Base-by-base conservation (phyloP, 2,888 invertebrate genomes). In the Pegoplata infirma region DNA sequence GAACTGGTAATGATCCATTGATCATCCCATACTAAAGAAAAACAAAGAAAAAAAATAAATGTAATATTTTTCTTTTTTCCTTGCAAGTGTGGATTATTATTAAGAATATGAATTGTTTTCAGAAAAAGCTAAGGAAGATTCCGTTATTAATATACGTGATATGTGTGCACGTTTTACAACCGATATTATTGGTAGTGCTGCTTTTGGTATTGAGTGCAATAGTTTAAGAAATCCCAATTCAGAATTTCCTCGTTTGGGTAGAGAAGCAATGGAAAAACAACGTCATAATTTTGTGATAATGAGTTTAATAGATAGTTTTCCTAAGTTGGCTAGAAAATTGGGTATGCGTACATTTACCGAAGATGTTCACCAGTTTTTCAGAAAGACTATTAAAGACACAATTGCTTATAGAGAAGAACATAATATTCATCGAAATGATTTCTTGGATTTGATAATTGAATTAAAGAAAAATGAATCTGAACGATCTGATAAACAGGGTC, bases 101-200 rank as follows among this genome's bases (percentile, higher is more conserved):
- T n/a, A n/a, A n/a, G n/a, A n/a, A n/a, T n/a, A n/a, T n/a, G n/a
- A n/a, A n/a, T n/a, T n/a, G 85, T 86, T 3, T 82, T 86, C 5
- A 80, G 61, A 1, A 83, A 82, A 5, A 25, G 75, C n/a, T 77
- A 85, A 0, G 49, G 19, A 0, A 44, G 5, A 76, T 10, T 61
- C 61, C 2, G 64, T 90, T 3, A 23, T 86, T 0, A 91, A 91
- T 66, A 82, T 91, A 5, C 89, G 89, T 80, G 90, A 90, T 19
- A 64, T 89, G 1, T 84, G 88, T 47, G 88, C 89, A 0, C 86
- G 90, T 1, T 91, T 87, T 63, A 90, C 91, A 1, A 90, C 90
- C 3, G 91, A 91, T 79, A 90, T 91, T 0, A 91, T 91, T 55
- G 90, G 90, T 6, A 86, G 85, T 0, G 89, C 89, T 80, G 90